Evolutionary conservation across 1,140 invertebrate genomes (phyloP).

Genomic region (Macrosteles quadrilineatus): DNA sequence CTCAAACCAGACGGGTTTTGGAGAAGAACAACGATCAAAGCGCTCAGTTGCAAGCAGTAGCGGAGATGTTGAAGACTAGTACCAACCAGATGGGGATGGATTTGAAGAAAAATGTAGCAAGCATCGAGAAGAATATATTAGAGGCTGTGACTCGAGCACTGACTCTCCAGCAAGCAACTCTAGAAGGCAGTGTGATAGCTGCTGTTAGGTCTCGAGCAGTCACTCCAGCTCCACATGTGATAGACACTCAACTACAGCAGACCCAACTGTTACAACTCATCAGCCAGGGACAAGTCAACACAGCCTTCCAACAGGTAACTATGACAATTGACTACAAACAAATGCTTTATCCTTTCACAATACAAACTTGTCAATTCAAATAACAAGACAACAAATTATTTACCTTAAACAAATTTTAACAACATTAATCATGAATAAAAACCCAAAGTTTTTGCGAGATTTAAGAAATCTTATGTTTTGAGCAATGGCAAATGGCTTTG

Average conservation of each 20-base stretch:
- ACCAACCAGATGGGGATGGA: slow-evolving; percentile 9
- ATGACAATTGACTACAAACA: no score
- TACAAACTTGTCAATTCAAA: neutral
- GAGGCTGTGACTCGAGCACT: slow-evolving; percentile 24
- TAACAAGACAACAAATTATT: no score
- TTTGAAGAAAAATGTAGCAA: neutral
- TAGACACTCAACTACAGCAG: slow-evolving; percentile 63
- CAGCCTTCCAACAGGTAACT: slow-evolving; percentile 81
- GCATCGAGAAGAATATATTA: slow-evolving; percentile 18
- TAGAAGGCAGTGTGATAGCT: slow-evolving; percentile 24
- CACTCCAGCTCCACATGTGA: slow-evolving; percentile 62
- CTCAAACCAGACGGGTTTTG: slow-evolving; percentile 35
- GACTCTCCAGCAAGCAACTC: slow-evolving; percentile 25
- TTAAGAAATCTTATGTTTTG: no score
- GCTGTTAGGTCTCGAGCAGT: slow-evolving; percentile 65
- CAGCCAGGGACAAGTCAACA: slow-evolving; percentile 72
- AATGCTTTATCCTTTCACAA: neutral
- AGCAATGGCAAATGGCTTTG: no score
- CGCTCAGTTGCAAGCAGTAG: slow-evolving; percentile 47
- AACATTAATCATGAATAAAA: no score
- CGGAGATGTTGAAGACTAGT: slow-evolving; percentile 46
- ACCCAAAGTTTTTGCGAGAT: no score
- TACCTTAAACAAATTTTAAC: no score
- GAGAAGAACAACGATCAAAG: slow-evolving; percentile 46
- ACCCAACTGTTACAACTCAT: slow-evolving; percentile 74